Percentiles rank a stretch among this genome's conserved stretches.
These are phyloP conservation scores for Malacosoma neustria DNA, from an alignment of 2,888 invertebrate species.

Conservation along the genomic window DNA sequence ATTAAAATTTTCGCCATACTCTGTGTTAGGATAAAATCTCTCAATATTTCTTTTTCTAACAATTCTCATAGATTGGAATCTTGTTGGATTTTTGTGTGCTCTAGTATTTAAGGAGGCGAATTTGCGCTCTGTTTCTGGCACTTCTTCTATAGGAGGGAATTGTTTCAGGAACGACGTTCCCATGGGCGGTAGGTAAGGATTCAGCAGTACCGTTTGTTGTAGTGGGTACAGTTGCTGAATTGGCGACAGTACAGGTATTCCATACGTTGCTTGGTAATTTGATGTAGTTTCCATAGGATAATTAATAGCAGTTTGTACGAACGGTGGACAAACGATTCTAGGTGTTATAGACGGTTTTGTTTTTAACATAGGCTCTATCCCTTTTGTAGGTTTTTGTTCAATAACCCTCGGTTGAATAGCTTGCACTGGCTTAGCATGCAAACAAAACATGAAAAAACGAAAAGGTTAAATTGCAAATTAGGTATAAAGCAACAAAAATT, in stretches of 20 bases:
- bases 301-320: conserved; percentile 47
- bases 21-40: conserved; percentile 66
- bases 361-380: conserved; percentile 51
- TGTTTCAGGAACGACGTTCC: conserved; percentile 55
- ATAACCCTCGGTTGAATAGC: conserved; percentile 71
- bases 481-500: conserved; percentile 21
- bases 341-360: conserved; percentile 68
- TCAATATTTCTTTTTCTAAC: conserved; percentile 62
- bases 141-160: conserved; percentile 58
- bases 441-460: conserved; percentile 55
- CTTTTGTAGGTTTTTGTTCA: conserved; percentile 45
- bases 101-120: conserved; percentile 64
- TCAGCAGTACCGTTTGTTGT: conserved; percentile 57
- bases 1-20: conserved; percentile 60
- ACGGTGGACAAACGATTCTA: conserved; percentile 62
- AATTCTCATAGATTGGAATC: conserved; percentile 66
- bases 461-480: conserved; percentile 51
- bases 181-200: conserved; percentile 59
- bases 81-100: conserved; percentile 40
- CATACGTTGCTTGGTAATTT: conserved; percentile 30
- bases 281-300: conserved; percentile 36
- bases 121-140: conserved; percentile 46
- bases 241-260: conserved; percentile 55
- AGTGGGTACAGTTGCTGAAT: conserved; percentile 64
- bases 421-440: conserved; percentile 69